phyloP scores from a whole-genome alignment of 2,797 vertebrate genomes.

The Natrix natrix region DNA sequence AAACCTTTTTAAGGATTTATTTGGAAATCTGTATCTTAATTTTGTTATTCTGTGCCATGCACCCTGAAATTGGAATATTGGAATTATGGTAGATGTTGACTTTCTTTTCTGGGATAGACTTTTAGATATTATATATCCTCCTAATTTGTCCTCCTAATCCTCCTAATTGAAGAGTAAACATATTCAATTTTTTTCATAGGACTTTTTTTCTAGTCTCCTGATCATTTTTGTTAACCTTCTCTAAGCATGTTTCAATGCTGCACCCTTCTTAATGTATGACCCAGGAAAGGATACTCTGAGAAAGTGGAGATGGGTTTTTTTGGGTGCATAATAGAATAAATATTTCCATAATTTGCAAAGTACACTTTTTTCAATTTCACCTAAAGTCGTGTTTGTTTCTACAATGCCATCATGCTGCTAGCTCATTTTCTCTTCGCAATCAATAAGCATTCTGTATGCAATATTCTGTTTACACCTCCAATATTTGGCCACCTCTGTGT shows the following conservation, averaged over 20 bases:
- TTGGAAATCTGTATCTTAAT: neutral
- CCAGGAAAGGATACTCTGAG: neutral
- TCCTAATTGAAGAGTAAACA: neutral
- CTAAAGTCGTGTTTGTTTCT: neutral
- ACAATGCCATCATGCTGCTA: neutral
- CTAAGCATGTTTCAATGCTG: neutral
- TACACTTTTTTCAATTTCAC: neutral
- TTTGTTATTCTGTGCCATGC: neutral
- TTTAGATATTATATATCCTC: neutral
- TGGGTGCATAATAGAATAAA: neutral
- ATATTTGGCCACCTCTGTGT: neutral
- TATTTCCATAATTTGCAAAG: neutral
- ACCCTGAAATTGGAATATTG: neutral
- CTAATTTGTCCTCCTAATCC: neutral
- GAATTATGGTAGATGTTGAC: neutral
- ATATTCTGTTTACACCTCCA: neutral
- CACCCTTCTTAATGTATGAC: neutral
- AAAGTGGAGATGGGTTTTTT: neutral
- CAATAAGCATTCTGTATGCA: neutral
- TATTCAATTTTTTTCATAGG: neutral
- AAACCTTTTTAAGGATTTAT: neutral
- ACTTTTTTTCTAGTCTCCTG: neutral
- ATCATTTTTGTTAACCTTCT: neutral
- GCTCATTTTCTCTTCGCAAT: neutral
- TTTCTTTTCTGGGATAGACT: neutral